Evolutionary conservation across 1,140 invertebrate genomes (phyloP).

Genomic region (Lycorma delicatula): DNA sequence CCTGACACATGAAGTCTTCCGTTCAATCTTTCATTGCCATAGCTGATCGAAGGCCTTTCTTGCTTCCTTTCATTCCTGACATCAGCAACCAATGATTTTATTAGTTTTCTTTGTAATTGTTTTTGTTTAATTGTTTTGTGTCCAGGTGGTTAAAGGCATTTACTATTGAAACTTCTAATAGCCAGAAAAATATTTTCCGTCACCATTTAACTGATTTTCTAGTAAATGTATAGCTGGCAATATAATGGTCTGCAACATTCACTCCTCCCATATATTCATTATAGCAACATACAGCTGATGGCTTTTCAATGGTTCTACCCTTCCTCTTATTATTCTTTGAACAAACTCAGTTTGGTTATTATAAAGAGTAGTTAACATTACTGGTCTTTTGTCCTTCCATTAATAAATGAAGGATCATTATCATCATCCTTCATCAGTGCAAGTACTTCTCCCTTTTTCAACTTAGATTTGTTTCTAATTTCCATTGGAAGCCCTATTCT

Average conservation of each 20-base stretch:
- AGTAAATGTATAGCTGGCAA: neutral
- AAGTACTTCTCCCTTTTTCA: neutral
- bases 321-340: slow-evolving; percentile 3
- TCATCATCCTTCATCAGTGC: neutral
- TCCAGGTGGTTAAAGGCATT: slow-evolving; percentile 3
- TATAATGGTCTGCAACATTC: neutral
- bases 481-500: neutral
- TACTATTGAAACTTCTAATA: slow-evolving; percentile 10
- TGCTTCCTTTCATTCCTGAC: neutral
- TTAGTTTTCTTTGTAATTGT: neutral
- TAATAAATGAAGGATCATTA: slow-evolving; percentile 7
- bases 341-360: neutral
- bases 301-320: slow-evolving; percentile 6
- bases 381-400: slow-evolving; percentile 8
- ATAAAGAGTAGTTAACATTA: slow-evolving; percentile 6
- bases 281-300: slow-evolving; percentile 1
- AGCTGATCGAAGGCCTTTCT: neutral
- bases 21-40: neutral
- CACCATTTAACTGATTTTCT: neutral
- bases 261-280: slow-evolving; percentile 4
- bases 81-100: neutral
- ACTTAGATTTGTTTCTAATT: slow-evolving; percentile 4
- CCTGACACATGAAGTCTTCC: slow-evolving; percentile 1
- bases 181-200: neutral
- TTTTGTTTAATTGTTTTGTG: neutral